Percentiles rank a stretch among this genome's conserved stretches.
Conservation (phyloP, 2,888 invertebrate species). For the Plebejus anna region DNA sequence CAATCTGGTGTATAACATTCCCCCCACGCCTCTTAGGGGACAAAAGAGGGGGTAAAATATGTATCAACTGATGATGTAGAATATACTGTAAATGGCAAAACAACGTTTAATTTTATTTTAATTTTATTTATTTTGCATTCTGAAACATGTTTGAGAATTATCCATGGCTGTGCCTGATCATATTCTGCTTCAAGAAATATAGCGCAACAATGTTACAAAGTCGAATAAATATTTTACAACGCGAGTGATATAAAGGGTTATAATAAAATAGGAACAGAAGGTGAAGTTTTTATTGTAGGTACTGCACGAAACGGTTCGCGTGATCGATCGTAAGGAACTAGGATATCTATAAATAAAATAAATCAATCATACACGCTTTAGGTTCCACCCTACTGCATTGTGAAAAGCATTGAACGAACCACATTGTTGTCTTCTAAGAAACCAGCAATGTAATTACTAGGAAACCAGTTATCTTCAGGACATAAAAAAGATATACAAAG, state of each 20-base stretch:
- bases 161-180: neutral
- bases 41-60: too few species aligned
- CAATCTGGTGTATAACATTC: too few species aligned
- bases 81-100: too few species aligned
- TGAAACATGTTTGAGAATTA: neutral
- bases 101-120: too few species aligned
- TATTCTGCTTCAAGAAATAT: neutral
- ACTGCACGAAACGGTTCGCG: constrained; percentile 16
- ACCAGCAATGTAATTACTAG: neutral
- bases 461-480: neutral
- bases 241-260: constrained; percentile 11
- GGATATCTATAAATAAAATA: constrained; percentile 36
- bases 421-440: constrained; percentile 9
- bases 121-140: neutral
- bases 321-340: constrained; percentile 27
- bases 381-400: constrained; percentile 30
- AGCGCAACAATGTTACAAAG: neutral
- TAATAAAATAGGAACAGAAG: constrained; percentile 3
- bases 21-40: too few species aligned
- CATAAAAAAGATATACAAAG: neutral
- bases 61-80: too few species aligned
- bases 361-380: constrained; percentile 33
- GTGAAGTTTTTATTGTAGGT: constrained; percentile 4
- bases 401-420: constrained; percentile 16
- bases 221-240: constrained; percentile 15